A percentile compares a stretch with the other conserved stretches of the same genome.
These are phyloP conservation scores for Rhinopomastus cyanomelas DNA, from an alignment of 2,113 vertebrate species.

Conservation along the genomic window DNA sequence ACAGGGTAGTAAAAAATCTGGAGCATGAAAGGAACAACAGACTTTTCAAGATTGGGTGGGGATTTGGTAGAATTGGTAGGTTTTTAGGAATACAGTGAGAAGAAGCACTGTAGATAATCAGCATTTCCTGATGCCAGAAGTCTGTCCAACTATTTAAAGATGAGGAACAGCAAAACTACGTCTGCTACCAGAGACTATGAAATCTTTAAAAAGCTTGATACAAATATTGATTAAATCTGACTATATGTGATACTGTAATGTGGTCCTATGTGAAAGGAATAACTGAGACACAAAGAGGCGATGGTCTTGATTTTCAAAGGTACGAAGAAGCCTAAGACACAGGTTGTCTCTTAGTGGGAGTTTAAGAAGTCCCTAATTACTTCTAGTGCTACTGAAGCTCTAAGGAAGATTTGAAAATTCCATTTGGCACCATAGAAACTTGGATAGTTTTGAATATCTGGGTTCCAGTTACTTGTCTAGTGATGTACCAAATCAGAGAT, in stretches of 20 bases:
- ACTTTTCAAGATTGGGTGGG: neutral
- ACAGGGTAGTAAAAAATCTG: neutral
- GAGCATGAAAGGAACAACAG: neutral
- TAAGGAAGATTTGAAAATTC: neutral
- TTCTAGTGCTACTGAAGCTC: neutral
- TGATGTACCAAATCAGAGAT: neutral
- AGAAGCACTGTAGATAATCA: neutral
- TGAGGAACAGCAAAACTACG: neutral
- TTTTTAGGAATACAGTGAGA: neutral
- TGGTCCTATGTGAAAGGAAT: neutral
- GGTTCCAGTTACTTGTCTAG: neutral
- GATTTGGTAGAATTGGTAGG: conserved; percentile 10
- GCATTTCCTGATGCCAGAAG: neutral
- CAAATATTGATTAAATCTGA: neutral
- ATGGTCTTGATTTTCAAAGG: neutral
- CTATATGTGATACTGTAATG: neutral
- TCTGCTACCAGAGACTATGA: neutral
- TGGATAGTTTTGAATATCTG: neutral
- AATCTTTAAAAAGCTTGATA: neutral
- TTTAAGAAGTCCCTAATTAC: neutral
- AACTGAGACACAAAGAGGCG: neutral
- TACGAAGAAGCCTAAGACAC: neutral
- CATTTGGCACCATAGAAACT: neutral
- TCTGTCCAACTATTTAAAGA: neutral
- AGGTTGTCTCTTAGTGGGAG: neutral